Evolutionary conservation across 2,797 vertebrate genomes (phyloP).

Genomic region (Notoglanidium macrostoma): DNA sequence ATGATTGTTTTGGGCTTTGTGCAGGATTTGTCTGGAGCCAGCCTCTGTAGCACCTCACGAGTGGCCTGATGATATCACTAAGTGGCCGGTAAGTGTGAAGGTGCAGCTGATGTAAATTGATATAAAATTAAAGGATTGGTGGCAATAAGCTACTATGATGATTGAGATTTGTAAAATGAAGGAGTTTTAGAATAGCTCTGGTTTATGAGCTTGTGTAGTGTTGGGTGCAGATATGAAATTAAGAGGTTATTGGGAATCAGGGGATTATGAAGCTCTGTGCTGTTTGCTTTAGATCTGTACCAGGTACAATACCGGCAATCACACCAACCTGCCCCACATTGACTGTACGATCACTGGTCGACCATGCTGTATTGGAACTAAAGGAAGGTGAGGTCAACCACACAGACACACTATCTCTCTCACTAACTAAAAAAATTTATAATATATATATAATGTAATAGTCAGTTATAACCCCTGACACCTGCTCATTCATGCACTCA

Average conservation of each 20-base stretch:
- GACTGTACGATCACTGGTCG: constrained; percentile 95
- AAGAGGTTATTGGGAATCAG: constrained; percentile 74
- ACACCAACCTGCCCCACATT: constrained; percentile 94
- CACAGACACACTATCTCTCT: not conserved
- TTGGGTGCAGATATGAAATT: not conserved
- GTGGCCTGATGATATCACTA: constrained; percentile 98
- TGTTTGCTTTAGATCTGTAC: constrained; percentile 85
- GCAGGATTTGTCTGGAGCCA: constrained; percentile 92
- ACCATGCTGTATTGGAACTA: constrained; percentile 97
- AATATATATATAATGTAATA: not conserved
- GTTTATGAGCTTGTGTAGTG: not conserved
- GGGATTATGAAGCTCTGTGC: constrained; percentile 72
- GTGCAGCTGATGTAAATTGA: not conserved
- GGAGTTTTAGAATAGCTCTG: not conserved
- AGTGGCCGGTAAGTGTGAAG: constrained; percentile 88
- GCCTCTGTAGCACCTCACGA: constrained; percentile 92
- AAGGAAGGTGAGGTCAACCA: constrained; percentile 93
- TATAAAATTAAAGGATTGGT: not conserved
- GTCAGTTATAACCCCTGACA: not conserved
- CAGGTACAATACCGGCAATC: constrained; percentile 89
- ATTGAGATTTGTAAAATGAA: constrained; percentile 34
- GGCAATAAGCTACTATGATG: not conserved
- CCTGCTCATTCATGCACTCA: not conserved
- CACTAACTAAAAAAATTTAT: too few species aligned
- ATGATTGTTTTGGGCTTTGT: constrained; percentile 13